A percentile compares a stretch with the other conserved stretches of the same genome.
These are phyloP conservation scores for Leptinotarsa tumamoca DNA, from an alignment of 2,888 invertebrate species.

Conservation along the genomic window DNA sequence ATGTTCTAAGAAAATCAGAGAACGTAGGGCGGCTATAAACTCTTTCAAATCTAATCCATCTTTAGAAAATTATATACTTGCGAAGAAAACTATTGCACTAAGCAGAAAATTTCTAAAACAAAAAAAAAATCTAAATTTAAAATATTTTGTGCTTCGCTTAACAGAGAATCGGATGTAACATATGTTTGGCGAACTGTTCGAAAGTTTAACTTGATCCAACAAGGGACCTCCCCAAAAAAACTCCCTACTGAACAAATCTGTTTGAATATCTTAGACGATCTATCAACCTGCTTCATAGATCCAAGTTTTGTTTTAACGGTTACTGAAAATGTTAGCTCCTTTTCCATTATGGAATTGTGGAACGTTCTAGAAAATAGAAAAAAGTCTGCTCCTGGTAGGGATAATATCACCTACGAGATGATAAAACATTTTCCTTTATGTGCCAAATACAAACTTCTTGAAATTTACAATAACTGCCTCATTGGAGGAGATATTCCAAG, in stretches of 20 bases:
- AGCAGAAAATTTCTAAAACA: slow-evolving; percentile 15
- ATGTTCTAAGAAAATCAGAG: slow-evolving; percentile 2
- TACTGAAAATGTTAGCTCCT: neutral
- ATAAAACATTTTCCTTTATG: neutral
- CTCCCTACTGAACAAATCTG: neutral
- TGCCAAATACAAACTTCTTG: neutral
- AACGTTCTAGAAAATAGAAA: slow-evolving; percentile 5
- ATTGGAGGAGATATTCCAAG: neutral
- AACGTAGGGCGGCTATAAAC: slow-evolving; percentile 1
- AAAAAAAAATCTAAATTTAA: slow-evolving; percentile 25
- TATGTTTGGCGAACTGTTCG: slow-evolving; percentile 25
- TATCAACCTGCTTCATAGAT: neutral
- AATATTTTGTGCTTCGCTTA: slow-evolving; percentile 20
- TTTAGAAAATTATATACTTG: slow-evolving; percentile 14
- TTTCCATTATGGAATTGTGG: neutral
- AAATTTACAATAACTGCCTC: neutral
- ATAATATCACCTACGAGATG: slow-evolving; percentile 27
- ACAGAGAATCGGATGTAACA: slow-evolving; percentile 24
- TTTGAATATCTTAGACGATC: too few relatives aligned
- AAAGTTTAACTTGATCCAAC: slow-evolving; percentile 21
- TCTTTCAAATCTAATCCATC: neutral
- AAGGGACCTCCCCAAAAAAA: neutral
- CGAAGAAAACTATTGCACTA: slow-evolving; percentile 21
- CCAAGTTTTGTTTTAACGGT: neutral
- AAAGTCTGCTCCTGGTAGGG: slow-evolving; percentile 27